Evolutionary conservation across 2,113 vertebrate genomes (phyloP).

Genomic region (Cynocephalus volans): DNA sequence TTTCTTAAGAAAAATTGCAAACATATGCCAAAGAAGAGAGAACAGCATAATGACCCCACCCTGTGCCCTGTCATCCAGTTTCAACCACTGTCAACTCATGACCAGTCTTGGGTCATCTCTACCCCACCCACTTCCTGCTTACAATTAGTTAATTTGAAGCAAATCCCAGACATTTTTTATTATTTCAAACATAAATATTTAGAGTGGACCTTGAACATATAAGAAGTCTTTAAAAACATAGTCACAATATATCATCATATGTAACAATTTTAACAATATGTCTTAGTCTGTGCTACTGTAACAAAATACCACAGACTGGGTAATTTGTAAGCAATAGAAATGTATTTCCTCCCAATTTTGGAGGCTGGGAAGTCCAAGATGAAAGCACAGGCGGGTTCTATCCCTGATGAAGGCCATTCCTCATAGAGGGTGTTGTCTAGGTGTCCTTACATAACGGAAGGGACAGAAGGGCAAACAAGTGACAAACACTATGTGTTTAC

Average conservation of each 20-base stretch:
- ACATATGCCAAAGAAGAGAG: background rate
- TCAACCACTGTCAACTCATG: background rate
- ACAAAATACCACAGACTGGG: background rate
- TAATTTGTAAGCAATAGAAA: background rate
- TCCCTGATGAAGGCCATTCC: background rate
- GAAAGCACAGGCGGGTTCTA: background rate
- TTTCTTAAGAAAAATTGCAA: constrained; percentile 52
- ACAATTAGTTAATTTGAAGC: background rate
- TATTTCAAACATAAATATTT: constrained; percentile 8
- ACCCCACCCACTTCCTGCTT: background rate
- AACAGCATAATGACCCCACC: background rate
- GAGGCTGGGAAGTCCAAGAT: background rate
- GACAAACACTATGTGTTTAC: too few species aligned
- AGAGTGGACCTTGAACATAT: background rate
- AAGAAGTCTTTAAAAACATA: background rate
- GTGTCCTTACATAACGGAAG: background rate
- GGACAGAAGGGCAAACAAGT: background rate
- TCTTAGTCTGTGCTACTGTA: background rate
- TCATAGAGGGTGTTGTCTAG: background rate
- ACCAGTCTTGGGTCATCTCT: background rate
- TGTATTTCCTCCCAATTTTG: background rate
- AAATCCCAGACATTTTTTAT: background rate
- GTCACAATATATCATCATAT: background rate
- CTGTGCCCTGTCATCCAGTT: background rate
- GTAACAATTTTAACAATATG: background rate